Base-by-base conservation (phyloP, 1,140 invertebrate genomes). In the Drosophila setifemur region DNA sequence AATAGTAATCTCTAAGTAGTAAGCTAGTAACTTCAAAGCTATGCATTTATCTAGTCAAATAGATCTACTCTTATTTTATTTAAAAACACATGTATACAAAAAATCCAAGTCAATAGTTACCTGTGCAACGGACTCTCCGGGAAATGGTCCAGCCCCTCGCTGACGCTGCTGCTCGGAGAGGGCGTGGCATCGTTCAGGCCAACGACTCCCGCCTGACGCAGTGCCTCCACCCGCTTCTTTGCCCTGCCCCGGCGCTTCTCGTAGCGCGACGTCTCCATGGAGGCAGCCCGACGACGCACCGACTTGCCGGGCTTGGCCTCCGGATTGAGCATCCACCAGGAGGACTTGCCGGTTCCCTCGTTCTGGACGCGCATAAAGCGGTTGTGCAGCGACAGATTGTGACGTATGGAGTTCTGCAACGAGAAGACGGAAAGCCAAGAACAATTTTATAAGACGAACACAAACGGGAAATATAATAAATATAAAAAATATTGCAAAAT, bases 311-410 rank as follows among this genome's bases (percentile, higher is more conserved):
- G 97, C 90, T 98, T 98, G 0, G 98, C 98, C 88, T 99, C 98
- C 0, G 98, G 98, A 91, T 99, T 99, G 83, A 99, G 96, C 94
- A 99, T 98, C 99, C 99, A 99, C 99, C 99, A 99, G 0, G 98
- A 99, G 42, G 97, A 99, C 91, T 99, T 99, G 5, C 98, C 99
- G 0, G 98, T 99, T 6, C 98, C 98, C 91, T 99, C 98, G 91
- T 99, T 99, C 91, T 99, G 99, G 2, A 99, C 97, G 37, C 98
- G 93, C 97, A 99, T 99, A 91, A 99, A 99, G 42, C 98, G 95
- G 92, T 98, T 99, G 93, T 99, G 99, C 19, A 99, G 93, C 18
- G 98, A 99, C 69, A 99, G 92, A 92, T 99, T 99, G 93, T 99
- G 99, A 55, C 99, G 95, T 89, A 99, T 99, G 7, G 99, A 99